Conservation (phyloP, 2,888 invertebrate species). For the Pyrocoelia pectoralis region DNA sequence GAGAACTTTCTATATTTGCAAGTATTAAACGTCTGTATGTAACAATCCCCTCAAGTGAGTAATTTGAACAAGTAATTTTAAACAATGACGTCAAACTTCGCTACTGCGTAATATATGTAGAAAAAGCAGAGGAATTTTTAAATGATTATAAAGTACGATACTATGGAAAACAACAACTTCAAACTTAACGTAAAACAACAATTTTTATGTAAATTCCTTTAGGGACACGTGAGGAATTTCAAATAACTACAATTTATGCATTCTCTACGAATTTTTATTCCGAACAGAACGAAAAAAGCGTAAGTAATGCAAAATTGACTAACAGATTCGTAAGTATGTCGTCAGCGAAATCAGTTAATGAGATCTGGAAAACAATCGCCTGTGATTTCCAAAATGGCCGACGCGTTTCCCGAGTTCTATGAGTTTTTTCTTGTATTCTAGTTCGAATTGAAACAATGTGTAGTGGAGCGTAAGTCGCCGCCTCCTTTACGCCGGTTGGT, state of each 20-base stretch:
- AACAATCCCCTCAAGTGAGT: no score
- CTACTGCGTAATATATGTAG: no score
- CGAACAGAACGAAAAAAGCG: background rate
- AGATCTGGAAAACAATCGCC: constrained; percentile 60
- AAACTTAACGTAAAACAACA: no score
- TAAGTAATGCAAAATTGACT: constrained; percentile 27
- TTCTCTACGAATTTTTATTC: background rate
- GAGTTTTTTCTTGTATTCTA: constrained; percentile 35
- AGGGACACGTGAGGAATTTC: background rate
- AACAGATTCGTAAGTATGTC: constrained; percentile 36
- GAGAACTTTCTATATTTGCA: no score
- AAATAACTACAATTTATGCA: background rate
- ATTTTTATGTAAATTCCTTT: no score
- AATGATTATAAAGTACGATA: no score
- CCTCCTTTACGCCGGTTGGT: constrained; percentile 45
- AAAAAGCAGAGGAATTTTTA: no score
- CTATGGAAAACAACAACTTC: no score
- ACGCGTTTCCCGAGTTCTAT: constrained; percentile 37
- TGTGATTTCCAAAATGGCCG: constrained; percentile 60
- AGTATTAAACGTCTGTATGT: no score
- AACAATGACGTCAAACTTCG: no score
- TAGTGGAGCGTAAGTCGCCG: constrained; percentile 46
- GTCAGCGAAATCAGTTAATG: constrained; percentile 58
- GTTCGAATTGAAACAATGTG: constrained; percentile 56
- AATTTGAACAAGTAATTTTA: no score